Evolutionary conservation across 1,140 invertebrate species (phyloP), one percentile per base, ranked within the genome.

Genomic region (Magallana ariakensis): DNA sequence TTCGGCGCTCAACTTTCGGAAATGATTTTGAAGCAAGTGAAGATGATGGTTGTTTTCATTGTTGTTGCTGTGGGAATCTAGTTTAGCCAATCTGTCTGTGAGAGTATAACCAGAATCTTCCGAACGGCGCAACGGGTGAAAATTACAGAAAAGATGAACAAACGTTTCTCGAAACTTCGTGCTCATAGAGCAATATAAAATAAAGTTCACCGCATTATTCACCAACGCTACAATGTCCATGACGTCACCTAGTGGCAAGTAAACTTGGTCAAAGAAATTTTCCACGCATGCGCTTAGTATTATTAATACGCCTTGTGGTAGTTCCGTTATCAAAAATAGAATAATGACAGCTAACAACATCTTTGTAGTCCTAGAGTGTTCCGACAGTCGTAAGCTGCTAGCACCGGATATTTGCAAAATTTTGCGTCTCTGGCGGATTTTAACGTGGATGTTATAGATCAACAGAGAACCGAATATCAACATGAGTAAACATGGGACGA

Each of bases 171-270:
- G 95, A 93, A 99, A 99, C 95, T 98, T 98, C 54, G 97, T 95
- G 80, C 97, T 98, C 98, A 99, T 99, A 33, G 97, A 96, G 90
- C 98, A 99, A 92, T 99, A 99, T 1, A 99, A 95, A 66, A 99
- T 96, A 92, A 99, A 99, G 92, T 98, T 98, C 53, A 99, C 97
- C 8, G 97, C 97, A 8, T 97, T 97, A 94, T 99, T 99, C 57
- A 99, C 95, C 7, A 99, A 95, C 0, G 98, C 98, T 83, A 98
- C 94, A n/a, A 98, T 96, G 93, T 99, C 98, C 97, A 99, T 98
- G 16, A 98, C 91, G 92, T 98, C 97, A 1, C 97, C 97, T 80
- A 98, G 96, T n/a, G 94, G 92, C 53, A 90, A 66, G 85, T 96
- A 95, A 26, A 95, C 93, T 13, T 91, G 87, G 60, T 94, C 88